phyloP scores from a whole-genome alignment of 2,797 vertebrate genomes.

The Rhincodon typus region DNA sequence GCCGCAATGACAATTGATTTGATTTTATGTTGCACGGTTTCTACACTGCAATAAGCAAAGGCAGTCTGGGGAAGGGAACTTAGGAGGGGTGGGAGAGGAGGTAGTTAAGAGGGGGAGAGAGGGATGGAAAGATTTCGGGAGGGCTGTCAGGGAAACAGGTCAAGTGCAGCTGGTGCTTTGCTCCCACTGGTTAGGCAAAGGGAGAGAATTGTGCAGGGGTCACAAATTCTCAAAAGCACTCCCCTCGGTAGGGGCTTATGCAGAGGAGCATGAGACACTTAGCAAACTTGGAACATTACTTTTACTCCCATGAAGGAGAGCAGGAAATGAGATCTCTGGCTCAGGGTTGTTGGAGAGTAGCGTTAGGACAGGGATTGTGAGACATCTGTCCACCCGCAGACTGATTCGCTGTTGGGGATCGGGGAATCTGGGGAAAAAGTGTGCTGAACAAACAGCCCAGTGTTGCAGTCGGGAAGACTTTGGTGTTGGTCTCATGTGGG shows the following conservation, averaged over 20 bases:
- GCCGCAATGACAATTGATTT: neutral
- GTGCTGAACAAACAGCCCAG: neutral
- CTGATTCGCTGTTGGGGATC: neutral
- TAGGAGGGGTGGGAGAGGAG: rapidly evolving
- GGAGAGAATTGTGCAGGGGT: neutral
- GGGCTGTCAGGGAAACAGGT: neutral
- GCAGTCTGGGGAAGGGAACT: neutral
- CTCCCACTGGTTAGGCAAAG: neutral
- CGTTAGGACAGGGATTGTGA: neutral
- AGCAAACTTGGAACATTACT: neutral
- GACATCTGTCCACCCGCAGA: neutral
- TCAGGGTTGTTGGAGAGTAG: neutral
- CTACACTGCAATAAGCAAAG: neutral
- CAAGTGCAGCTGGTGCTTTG: neutral
- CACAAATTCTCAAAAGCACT: neutral
- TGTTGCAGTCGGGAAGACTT: too few relatives aligned
- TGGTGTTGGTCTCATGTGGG: too few relatives aligned
- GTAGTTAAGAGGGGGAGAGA: neutral
- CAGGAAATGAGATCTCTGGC: neutral
- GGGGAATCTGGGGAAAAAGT: neutral
- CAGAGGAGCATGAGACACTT: neutral
- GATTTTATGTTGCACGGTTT: neutral
- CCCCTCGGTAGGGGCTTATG: neutral
- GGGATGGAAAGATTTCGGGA: neutral
- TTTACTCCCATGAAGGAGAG: neutral